Conservation (phyloP, 1,140 invertebrate species). For the Macrotrachela quadricornifera region DNA sequence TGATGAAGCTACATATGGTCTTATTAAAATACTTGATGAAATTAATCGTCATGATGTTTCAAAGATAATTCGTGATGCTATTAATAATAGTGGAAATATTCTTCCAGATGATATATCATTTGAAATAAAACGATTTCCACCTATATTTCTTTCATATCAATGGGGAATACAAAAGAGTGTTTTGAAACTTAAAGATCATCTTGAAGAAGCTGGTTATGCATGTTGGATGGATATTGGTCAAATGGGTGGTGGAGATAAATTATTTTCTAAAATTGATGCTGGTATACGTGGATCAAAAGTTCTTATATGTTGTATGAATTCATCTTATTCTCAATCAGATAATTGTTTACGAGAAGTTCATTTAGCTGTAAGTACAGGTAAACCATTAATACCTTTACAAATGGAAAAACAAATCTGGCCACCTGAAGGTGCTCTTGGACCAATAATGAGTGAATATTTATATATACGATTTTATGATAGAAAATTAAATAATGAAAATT, state of each 20-base stretch:
- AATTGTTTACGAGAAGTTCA: conserved; percentile 30
- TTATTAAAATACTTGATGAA: too few species aligned
- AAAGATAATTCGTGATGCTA: too few species aligned
- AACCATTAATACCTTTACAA: conserved; percentile 34
- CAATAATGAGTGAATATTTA: too few species aligned
- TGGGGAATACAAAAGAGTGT: conserved; percentile 30
- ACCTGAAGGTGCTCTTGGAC: too few species aligned
- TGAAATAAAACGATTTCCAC: too few species aligned
- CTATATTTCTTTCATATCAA: conserved; percentile 32
- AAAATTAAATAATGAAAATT: too few species aligned
- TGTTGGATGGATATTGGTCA: conserved; percentile 35
- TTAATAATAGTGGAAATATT: too few species aligned
- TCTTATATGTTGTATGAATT: conserved; percentile 27
- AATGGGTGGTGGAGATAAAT: conserved; percentile 30
- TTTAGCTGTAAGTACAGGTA: conserved; percentile 29
- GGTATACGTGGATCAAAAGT: conserved; percentile 26
- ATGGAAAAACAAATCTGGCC: too few species aligned
- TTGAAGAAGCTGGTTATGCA: conserved; percentile 27
- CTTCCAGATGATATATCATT: too few species aligned
- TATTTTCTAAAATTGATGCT: conserved; percentile 30
- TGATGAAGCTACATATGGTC: too few species aligned
- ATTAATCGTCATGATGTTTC: too few species aligned
- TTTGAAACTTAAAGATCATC: conserved; percentile 18
- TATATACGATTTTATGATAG: too few species aligned
- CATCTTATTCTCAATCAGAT: conserved; percentile 29